Conservation (phyloP, 2,797 vertebrate species). For the Podarcis siculus region DNA sequence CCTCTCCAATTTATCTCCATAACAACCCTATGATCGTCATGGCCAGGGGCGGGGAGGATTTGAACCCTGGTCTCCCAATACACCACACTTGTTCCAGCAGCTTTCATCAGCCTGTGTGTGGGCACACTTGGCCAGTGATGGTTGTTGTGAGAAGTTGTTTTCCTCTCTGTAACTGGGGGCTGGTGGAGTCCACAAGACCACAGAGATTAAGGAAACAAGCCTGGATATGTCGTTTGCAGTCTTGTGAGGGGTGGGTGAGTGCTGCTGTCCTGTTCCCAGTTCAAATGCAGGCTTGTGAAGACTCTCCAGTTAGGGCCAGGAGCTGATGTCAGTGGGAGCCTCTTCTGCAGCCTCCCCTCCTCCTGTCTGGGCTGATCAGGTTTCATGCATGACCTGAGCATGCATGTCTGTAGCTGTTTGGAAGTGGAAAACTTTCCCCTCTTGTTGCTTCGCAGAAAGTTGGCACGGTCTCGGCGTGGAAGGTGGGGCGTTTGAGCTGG, state of each 20-base stretch:
- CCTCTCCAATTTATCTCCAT: too few relatives aligned
- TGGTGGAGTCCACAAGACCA: not conserved
- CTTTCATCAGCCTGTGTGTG: not conserved
- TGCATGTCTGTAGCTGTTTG: slow-evolving; percentile 37
- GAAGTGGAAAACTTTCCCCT: not conserved
- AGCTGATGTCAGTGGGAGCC: not conserved
- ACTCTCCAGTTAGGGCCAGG: not conserved
- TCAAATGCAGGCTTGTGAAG: not conserved
- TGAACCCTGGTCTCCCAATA: not conserved
- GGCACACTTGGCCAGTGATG: not conserved
- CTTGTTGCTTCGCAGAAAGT: not conserved
- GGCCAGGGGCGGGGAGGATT: not conserved
- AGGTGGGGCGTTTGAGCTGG: slow-evolving; percentile 37
- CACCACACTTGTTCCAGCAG: not conserved
- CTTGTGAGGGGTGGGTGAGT: not conserved
- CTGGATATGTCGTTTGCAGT: not conserved
- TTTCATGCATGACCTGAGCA: slow-evolving; percentile 47
- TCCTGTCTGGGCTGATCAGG: not conserved
- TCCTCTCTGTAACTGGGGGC: not conserved
- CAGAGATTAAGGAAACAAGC: too few relatives aligned
- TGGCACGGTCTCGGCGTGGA: not conserved
- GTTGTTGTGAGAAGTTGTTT: not conserved
- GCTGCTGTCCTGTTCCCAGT: not conserved
- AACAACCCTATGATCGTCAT: too few relatives aligned
- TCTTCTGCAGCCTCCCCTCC: accelerated